A percentile compares a stretch with the other conserved stretches of the same genome.
Evolutionary conservation across 2,797 vertebrate species (phyloP).

Genomic region (Spinibarbus caldwelli): DNA sequence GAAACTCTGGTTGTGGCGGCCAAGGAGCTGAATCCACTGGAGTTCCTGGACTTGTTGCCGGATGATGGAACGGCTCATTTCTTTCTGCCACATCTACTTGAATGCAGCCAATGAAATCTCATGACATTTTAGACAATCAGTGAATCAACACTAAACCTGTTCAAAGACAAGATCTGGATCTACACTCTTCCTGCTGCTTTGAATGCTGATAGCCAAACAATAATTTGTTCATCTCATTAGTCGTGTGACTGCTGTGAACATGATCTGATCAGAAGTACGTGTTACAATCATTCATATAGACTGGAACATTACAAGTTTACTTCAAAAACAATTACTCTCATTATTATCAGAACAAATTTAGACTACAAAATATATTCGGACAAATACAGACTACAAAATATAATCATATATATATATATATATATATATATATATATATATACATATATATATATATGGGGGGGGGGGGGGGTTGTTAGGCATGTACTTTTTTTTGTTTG

Average conservation of each 20-base stretch:
- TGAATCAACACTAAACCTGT: conserved; percentile 31
- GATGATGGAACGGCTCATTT: conserved; percentile 90
- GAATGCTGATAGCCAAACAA: neutral
- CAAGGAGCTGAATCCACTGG: conserved; percentile 82
- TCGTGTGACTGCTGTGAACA: neutral
- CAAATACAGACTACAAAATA: too few relatives aligned
- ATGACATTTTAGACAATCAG: conserved; percentile 61
- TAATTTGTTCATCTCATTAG: neutral
- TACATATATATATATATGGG: too few relatives aligned
- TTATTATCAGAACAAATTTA: conserved; percentile 8
- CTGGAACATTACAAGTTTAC: neutral
- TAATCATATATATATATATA: too few relatives aligned
- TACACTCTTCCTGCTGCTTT: neutral
- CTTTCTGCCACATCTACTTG: conserved; percentile 92
- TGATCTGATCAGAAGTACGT: neutral
- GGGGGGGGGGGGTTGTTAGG: too few relatives aligned
- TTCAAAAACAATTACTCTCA: neutral
- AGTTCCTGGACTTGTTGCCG: conserved; percentile 90
- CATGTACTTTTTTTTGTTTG: neutral
- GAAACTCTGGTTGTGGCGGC: conserved; percentile 88
- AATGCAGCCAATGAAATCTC: conserved; percentile 84
- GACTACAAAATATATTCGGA: neutral
- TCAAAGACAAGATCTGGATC: neutral
- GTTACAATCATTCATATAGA: neutral
- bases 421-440: too few relatives aligned